Base-by-base conservation (phyloP, 2,797 vertebrate species). In the Pterois miles region DNA sequence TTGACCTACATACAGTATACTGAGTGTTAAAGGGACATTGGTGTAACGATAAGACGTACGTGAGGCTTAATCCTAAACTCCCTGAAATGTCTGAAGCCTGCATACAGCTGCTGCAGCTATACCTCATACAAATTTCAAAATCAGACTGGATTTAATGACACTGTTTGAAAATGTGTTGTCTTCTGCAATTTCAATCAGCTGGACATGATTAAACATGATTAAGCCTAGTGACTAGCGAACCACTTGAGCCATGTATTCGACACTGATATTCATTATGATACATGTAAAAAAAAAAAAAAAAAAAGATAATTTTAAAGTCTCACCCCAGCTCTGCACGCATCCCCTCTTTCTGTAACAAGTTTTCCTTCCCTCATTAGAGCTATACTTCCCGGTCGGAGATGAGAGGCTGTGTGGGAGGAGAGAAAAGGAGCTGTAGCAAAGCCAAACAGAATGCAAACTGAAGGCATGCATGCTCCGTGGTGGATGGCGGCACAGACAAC, bases 331-430 rank as follows among this genome's bases (percentile, higher is more conserved):
- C 63, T 81, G 50, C 60, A 53, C 70, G 76, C n/a, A 66, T 84
- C 60, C 69, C 62, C 57, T 31, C 48, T 71, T 63, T 22, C 59
- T 62, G 31, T 69, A 69, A 79, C 78, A 50, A 29, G 56, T 79
- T 72, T 70, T 16, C 64, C 74, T 80, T 59, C 53, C 34, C 67
- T 89, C 76, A 64, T 90, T 84, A 82, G 69, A 79, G 74, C 58
- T 38, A 18, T 71, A 56, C 74, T 48, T 86, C 80, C 71, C 46
- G 60, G 70, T 57, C 81, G 33, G 34, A 82, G 58, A 86, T 77
- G 74, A 88, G 79, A 71, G 36, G 33, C 9, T 71, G 66, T 72
- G 76, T 82, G 65, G 87, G 85, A 82, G 85, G 78, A 84, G 67
- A 76, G 66, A 50, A 71, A 73, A 48, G 9, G 59, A 67, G 27